These are phyloP conservation scores for Eudyptes chrysolophus DNA, from an alignment of 2,113 vertebrate genomes.

Conservation along the genomic window DNA sequence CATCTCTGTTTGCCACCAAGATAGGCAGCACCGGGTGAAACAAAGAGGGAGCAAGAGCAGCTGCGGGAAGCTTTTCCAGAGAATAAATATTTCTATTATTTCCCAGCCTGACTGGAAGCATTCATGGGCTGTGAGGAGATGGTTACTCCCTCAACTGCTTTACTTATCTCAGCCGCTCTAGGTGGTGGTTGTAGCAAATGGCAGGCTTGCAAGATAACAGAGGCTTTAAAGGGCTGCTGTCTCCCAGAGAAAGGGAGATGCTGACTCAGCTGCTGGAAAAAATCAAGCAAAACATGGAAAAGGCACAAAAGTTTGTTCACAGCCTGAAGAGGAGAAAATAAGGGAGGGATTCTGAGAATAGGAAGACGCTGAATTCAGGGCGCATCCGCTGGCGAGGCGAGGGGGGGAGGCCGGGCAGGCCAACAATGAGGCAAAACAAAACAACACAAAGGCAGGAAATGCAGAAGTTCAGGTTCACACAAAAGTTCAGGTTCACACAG, in stretches of 20 bases:
- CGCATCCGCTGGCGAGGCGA: conserved; percentile 12
- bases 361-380: conserved; percentile 50
- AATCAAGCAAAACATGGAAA: conserved; percentile 32
- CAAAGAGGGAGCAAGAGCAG: conserved; percentile 33
- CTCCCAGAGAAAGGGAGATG: not conserved
- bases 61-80: conserved; percentile 26
- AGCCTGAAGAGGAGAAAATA: conserved; percentile 19
- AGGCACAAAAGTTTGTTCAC: conserved; percentile 11
- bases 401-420: not conserved
- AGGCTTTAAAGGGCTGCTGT: conserved; percentile 7
- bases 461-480: conserved; percentile 59
- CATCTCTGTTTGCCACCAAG: not conserved
- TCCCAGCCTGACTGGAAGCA: conserved; percentile 43
- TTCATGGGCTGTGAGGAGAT: conserved; percentile 33
- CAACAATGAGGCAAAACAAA: conserved; percentile 48
- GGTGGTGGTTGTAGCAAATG: conserved; percentile 32
- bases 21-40: not conserved
- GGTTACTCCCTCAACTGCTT: conserved; percentile 31
- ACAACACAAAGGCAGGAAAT: conserved; percentile 66
- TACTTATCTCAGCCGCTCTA: conserved; percentile 37
- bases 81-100: conserved; percentile 65
- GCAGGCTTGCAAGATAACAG: not conserved
- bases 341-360: conserved; percentile 57
- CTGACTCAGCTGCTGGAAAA: conserved; percentile 56
- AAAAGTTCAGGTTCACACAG: conserved; percentile 55